phyloP scores from a whole-genome alignment of 2,888 invertebrate genomes.

The Marronus borbonicus region DNA sequence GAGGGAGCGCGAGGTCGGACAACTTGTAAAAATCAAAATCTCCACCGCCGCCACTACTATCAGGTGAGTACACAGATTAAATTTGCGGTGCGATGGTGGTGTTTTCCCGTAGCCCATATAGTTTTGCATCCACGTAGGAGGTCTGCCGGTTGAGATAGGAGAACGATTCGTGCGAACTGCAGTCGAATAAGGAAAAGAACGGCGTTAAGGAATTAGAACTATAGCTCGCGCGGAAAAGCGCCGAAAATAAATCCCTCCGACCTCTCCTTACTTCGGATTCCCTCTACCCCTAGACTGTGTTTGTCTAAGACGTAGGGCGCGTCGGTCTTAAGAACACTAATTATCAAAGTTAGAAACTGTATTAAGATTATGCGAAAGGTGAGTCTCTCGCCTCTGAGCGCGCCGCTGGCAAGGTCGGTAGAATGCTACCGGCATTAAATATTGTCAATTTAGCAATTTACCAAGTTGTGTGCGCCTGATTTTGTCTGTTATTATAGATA shows the following conservation, averaged over 20 bases:
- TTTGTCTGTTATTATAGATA: conserved; percentile 69
- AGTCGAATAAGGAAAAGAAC: conserved; percentile 48
- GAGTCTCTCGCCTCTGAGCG: conserved; percentile 55
- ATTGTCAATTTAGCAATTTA: conserved; percentile 71
- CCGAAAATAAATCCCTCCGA: conserved; percentile 67
- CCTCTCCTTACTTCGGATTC: neutral
- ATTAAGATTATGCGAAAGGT: conserved; percentile 69
- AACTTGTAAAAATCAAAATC: conserved; percentile 40
- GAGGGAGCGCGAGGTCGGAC: conserved; percentile 11
- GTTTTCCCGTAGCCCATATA: conserved; percentile 15
- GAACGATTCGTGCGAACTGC: conserved; percentile 40
- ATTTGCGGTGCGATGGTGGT: conserved; percentile 44
- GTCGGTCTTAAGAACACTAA: conserved; percentile 70
- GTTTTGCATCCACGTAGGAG: conserved; percentile 26
- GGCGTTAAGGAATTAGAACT: conserved; percentile 55
- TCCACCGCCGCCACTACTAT: conserved; percentile 55
- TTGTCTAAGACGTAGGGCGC: conserved; percentile 65
- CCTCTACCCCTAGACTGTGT: conserved; percentile 60
- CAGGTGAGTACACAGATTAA: conserved; percentile 61
- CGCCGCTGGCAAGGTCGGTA: conserved; percentile 49
- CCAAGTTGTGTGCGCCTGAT: conserved; percentile 67
- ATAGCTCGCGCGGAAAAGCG: conserved; percentile 51
- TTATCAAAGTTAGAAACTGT: conserved; percentile 71
- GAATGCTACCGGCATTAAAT: conserved; percentile 64
- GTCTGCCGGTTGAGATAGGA: neutral